Conservation (phyloP, 2,888 invertebrate genomes). For the Ctenicera cuprea region DNA sequence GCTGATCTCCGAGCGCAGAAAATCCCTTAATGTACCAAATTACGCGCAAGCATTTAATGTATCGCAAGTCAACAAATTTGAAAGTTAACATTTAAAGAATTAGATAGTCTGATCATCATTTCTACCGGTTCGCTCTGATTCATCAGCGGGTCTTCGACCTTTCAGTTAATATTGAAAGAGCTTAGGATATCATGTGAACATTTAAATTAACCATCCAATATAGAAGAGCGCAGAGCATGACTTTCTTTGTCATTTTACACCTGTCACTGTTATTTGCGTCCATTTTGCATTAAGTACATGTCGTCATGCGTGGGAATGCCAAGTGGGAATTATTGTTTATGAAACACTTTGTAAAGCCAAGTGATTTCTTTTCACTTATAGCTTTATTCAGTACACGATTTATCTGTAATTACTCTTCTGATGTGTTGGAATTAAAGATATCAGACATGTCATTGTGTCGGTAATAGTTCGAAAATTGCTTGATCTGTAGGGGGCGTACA, state of each 20-base stretch:
- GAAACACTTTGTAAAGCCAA: constrained; percentile 43
- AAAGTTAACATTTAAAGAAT: not conserved
- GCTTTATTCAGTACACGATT: constrained; percentile 3
- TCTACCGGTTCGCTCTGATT: constrained; percentile 56
- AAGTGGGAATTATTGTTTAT: constrained; percentile 55
- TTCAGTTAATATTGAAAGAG: constrained; percentile 42
- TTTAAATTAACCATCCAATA: constrained; percentile 61
- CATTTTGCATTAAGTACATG: constrained; percentile 64
- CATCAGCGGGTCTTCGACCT: constrained; percentile 52
- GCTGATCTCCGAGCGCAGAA: too few relatives aligned
- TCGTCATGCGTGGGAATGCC: constrained; percentile 63
- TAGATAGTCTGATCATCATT: constrained; percentile 8
- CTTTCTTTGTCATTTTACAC: constrained; percentile 61
- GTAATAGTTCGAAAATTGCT: constrained; percentile 6
- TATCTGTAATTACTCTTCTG: not conserved
- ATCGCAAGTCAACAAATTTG: not conserved
- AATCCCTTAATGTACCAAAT: too few relatives aligned
- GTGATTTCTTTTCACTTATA: constrained; percentile 42
- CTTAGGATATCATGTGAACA: constrained; percentile 63
- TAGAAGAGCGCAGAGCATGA: constrained; percentile 62
- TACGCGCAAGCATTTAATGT: too few relatives aligned
- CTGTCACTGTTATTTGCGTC: constrained; percentile 60
- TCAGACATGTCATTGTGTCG: constrained; percentile 3
- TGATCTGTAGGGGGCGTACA: constrained; percentile 32
- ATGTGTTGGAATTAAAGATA: constrained; percentile 2